Conservation (phyloP, 2,888 invertebrate genomes). For the Dolichomitus sp. region DNA sequence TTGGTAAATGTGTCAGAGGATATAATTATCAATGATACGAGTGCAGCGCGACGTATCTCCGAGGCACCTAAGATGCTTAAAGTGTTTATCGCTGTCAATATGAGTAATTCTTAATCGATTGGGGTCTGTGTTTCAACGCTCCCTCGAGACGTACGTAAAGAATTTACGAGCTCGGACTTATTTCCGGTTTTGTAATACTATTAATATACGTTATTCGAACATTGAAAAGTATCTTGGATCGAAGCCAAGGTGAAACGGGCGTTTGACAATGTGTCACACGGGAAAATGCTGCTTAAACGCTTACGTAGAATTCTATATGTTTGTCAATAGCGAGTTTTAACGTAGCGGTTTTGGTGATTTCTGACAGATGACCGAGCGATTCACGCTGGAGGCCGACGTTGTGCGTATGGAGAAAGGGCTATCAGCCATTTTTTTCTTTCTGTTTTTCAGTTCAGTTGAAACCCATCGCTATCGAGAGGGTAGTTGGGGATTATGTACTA, state of each 20-base stretch:
- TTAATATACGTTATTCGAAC: conserved; percentile 57
- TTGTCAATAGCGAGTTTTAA: not conserved
- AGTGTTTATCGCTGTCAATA: not conserved
- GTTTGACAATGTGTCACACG: conserved; percentile 38
- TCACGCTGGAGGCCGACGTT: not conserved
- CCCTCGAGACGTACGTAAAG: not conserved
- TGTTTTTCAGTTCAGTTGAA: conserved; percentile 26
- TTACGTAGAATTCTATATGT: not conserved
- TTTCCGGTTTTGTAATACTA: conserved; percentile 29
- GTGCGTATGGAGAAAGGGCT: conserved; percentile 8
- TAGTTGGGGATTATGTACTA: conserved; percentile 22
- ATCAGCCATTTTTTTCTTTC: conserved; percentile 34
- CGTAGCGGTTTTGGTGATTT: not conserved
- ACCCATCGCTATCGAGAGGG: conserved; percentile 29
- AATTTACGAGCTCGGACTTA: not conserved
- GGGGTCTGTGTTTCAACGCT: not conserved
- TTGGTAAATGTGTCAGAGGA: conserved; percentile 55
- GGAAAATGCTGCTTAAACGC: not conserved
- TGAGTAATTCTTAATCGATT: conserved; percentile 2
- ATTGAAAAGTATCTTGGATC: conserved; percentile 46
- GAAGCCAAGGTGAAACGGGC: conserved; percentile 52
- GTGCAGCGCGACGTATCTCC: not conserved
- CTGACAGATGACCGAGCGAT: not conserved
- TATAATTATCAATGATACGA: conserved; percentile 61
- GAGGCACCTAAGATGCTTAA: not conserved